Evolutionary conservation across 2,888 invertebrate species (phyloP).

Genomic region (Ophonus ardosiacus): DNA sequence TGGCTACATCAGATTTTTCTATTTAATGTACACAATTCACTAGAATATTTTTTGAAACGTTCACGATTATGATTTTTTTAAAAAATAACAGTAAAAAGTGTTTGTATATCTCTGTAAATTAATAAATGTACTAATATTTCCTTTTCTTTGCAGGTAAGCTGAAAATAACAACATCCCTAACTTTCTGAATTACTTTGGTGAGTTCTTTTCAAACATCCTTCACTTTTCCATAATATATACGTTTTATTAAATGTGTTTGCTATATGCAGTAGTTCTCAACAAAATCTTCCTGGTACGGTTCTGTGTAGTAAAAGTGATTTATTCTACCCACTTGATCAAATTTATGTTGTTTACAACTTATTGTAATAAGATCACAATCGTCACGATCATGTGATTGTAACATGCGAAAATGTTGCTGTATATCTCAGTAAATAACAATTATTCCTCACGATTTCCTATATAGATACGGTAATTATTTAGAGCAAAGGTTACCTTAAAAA

Average conservation of each 20-base stretch:
- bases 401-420: slow-evolving; percentile 30
- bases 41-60: no score
- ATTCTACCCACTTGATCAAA: slow-evolving; percentile 41
- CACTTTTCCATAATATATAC: not conserved
- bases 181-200: slow-evolving; percentile 3
- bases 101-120: no score
- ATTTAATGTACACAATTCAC: no score
- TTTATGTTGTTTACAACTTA: slow-evolving; percentile 57
- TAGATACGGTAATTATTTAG: slow-evolving; percentile 40
- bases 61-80: no score
- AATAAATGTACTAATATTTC: not conserved
- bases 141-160: slow-evolving; percentile 20
- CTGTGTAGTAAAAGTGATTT: slow-evolving; percentile 49
- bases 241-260: not conserved
- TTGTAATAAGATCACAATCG: slow-evolving; percentile 47
- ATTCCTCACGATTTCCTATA: slow-evolving; percentile 45
- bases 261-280: not conserved
- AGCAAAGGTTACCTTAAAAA: not conserved
- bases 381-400: slow-evolving; percentile 44
- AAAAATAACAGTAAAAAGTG: no score
- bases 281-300: slow-evolving; percentile 6
- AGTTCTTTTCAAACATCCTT: not conserved
- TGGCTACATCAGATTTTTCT: no score
- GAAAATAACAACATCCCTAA: not conserved
- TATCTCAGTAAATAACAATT: slow-evolving; percentile 39